phyloP scores from a whole-genome alignment of 2,113 vertebrate genomes.

The Neodon shergylaensis region DNA sequence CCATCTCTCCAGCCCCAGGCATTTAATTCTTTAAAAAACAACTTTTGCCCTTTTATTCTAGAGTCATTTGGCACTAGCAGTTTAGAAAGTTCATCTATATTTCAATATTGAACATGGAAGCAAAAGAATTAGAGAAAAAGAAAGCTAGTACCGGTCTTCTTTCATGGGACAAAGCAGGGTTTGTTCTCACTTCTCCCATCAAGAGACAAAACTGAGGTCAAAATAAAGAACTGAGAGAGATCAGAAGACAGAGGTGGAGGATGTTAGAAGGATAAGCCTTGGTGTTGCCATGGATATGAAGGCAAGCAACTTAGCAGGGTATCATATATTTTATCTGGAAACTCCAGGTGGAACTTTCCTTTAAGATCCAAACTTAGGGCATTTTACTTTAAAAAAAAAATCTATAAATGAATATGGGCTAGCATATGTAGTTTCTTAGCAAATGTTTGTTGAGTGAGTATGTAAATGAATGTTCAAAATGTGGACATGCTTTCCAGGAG shows the following conservation, averaged over 20 bases:
- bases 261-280: not conserved
- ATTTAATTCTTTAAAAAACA: not conserved
- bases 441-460: constrained; percentile 69
- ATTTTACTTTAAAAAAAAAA: constrained; percentile 63
- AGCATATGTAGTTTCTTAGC: constrained; percentile 64
- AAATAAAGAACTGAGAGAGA: not conserved
- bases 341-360: constrained; percentile 48
- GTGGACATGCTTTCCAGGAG: constrained; percentile 55
- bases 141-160: not conserved
- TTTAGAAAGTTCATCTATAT: constrained; percentile 9
- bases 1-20: no score
- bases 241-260: not conserved
- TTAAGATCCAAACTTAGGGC: constrained; percentile 51
- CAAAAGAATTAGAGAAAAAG: constrained; percentile 17
- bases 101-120: constrained; percentile 5
- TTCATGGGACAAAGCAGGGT: not conserved
- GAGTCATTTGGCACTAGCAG: constrained; percentile 41
- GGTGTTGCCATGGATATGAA: not conserved
- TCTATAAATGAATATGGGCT: constrained; percentile 60
- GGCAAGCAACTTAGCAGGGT: not conserved
- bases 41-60: not conserved
- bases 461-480: constrained; percentile 65
- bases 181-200: not conserved
- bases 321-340: constrained; percentile 39
- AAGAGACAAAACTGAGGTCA: constrained; percentile 13